Conservation (phyloP, 2,113 vertebrate species). For the Eublepharis macularius region DNA sequence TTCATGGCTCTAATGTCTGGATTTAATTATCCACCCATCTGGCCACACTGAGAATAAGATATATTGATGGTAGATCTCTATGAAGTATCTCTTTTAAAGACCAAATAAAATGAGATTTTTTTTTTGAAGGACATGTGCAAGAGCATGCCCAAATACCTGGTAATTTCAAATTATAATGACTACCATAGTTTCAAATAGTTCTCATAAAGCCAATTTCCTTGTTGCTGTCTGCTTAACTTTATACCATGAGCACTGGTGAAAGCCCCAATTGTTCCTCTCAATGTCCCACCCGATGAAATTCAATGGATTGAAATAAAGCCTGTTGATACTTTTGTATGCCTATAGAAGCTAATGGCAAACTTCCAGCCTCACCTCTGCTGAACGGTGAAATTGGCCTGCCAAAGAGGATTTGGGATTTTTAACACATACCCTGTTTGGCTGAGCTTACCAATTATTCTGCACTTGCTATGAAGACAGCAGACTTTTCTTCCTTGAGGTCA, state of each 20-base stretch:
- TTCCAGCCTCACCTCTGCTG: slow-evolving; percentile 66
- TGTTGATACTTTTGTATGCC: slow-evolving; percentile 71
- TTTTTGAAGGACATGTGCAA: background rate
- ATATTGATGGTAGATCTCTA: background rate
- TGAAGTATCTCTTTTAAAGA: slow-evolving; percentile 19
- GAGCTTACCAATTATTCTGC: slow-evolving; percentile 76
- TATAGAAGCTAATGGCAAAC: slow-evolving; percentile 71
- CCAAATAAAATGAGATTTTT: background rate
- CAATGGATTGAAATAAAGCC: slow-evolving; percentile 70
- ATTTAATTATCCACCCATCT: too few species aligned
- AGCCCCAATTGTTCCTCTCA: slow-evolving; percentile 66
- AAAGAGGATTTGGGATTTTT: slow-evolving; percentile 75
- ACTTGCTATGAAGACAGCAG: slow-evolving; percentile 74
- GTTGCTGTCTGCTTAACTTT: slow-evolving; percentile 61
- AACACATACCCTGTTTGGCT: slow-evolving; percentile 73
- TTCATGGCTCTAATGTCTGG: too few species aligned
- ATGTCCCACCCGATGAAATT: slow-evolving; percentile 63
- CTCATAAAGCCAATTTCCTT: slow-evolving; percentile 23
- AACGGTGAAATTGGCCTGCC: slow-evolving; percentile 73
- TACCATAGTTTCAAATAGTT: slow-evolving; percentile 21
- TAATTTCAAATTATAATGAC: slow-evolving; percentile 12
- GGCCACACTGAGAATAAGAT: too few species aligned
- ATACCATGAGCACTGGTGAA: slow-evolving; percentile 55
- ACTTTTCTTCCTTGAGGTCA: slow-evolving; percentile 73
- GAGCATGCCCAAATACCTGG: background rate